Percentiles rank a stretch among this genome's conserved stretches.
phyloP scores from a whole-genome alignment of 1,140 invertebrate genomes.

The Aphis craccivora region DNA sequence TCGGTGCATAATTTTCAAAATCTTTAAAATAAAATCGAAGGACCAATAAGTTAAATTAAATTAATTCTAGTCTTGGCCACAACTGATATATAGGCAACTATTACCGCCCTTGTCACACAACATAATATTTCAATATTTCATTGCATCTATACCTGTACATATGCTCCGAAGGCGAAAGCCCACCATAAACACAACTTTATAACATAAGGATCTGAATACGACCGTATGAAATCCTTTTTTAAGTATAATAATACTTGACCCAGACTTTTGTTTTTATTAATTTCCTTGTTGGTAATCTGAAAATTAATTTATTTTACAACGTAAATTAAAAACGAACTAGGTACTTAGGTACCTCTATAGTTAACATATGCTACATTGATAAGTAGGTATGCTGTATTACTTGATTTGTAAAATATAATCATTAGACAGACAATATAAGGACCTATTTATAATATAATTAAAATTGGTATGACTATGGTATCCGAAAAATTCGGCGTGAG shows the following conservation, averaged over 20 bases:
- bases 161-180: conserved; percentile 70
- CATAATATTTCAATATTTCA: background rate
- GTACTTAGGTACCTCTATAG: background rate
- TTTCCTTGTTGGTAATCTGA: background rate
- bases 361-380: too few species aligned
- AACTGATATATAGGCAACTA: background rate
- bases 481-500: too few species aligned
- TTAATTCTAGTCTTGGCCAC: too few species aligned
- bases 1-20: too few species aligned
- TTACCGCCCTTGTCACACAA: too few species aligned
- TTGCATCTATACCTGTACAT: conserved; percentile 3
- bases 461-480: background rate
- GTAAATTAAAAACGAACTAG: background rate
- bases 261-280: background rate
- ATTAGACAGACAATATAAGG: background rate
- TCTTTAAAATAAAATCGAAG: too few species aligned
- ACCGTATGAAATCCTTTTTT: conserved; percentile 74
- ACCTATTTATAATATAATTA: background rate
- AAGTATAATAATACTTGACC: conserved; percentile 64
- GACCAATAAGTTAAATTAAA: too few species aligned
- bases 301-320: background rate
- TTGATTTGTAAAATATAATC: background rate
- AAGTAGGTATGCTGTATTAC: background rate
- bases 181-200: conserved; percentile 90
- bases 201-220: conserved; percentile 76